Percentiles rank a stretch among this genome's conserved stretches.
phyloP scores from a whole-genome alignment of 1,140 invertebrate genomes.

The Drosophila mauritiana region DNA sequence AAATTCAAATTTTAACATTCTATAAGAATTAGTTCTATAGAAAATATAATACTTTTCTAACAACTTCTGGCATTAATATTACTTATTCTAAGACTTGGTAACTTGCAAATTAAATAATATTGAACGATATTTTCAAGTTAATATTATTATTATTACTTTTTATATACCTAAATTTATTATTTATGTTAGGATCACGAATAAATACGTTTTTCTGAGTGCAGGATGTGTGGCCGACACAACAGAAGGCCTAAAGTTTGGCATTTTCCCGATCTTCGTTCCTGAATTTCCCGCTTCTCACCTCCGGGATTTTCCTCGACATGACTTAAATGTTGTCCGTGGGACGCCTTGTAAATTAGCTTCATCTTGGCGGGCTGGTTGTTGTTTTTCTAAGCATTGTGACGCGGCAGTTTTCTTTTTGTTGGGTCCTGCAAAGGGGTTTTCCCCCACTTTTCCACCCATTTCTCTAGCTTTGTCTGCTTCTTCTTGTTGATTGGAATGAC shows the following conservation, averaged over 20 bases:
- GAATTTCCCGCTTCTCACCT: neutral
- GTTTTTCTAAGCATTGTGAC: slow-evolving; percentile 55
- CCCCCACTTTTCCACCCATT: neutral
- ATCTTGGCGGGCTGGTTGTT: slow-evolving; percentile 39
- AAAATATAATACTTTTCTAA: too few species aligned
- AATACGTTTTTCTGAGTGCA: neutral
- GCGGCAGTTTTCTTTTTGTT: slow-evolving; percentile 53
- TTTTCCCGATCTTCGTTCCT: neutral
- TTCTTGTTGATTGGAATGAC: slow-evolving; percentile 60
- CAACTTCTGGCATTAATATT: too few species aligned
- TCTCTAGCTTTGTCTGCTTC: slow-evolving; percentile 23
- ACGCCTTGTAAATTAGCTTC: slow-evolving; percentile 80
- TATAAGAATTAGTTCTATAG: too few species aligned
- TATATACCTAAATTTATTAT: too few species aligned
- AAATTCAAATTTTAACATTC: too few species aligned
- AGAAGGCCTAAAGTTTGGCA: slow-evolving; percentile 43
- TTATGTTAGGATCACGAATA: too few species aligned
- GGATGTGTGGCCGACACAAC: slow-evolving; percentile 21
- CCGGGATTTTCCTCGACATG: slow-evolving; percentile 31
- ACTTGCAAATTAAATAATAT: too few species aligned
- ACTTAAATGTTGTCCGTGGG: slow-evolving; percentile 73
- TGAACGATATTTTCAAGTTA: too few species aligned
- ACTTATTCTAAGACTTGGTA: too few species aligned
- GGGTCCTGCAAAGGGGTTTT: slow-evolving; percentile 53
- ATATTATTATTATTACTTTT: too few species aligned